Percentiles rank a stretch among this genome's conserved stretches.
Conservation (phyloP, 2,888 invertebrate species). For the Iphiclides podalirius region DNA sequence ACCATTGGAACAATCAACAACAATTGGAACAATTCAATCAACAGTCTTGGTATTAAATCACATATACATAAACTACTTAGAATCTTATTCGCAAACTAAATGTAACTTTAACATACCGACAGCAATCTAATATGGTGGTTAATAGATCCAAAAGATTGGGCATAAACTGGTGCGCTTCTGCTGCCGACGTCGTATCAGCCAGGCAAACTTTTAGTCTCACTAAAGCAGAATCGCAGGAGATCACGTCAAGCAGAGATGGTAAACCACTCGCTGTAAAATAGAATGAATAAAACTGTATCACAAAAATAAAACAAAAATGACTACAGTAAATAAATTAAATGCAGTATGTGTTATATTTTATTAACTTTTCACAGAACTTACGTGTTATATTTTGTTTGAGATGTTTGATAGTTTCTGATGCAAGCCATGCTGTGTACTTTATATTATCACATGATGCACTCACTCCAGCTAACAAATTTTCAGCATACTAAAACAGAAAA, state of each 20-base stretch:
- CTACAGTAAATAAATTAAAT: too few relatives aligned
- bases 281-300: too few relatives aligned
- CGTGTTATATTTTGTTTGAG: slow-evolving; percentile 64
- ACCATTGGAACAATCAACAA: too few relatives aligned
- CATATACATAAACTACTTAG: too few relatives aligned
- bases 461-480: slow-evolving; percentile 85
- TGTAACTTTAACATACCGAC: slow-evolving; percentile 73
- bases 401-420: slow-evolving; percentile 68
- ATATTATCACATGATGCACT: slow-evolving; percentile 84
- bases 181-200: slow-evolving; percentile 55
- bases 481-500: slow-evolving; percentile 73
- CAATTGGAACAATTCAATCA: too few relatives aligned
- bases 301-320: too few relatives aligned
- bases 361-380: too few relatives aligned
- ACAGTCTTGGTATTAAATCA: too few relatives aligned
- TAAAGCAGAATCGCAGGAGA: slow-evolving; percentile 87
- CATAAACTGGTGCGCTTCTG: slow-evolving; percentile 81
- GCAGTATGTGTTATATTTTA: too few relatives aligned
- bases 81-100: too few relatives aligned
- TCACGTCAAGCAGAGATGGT: slow-evolving; percentile 86
- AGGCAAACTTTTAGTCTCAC: slow-evolving; percentile 86
- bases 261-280: slow-evolving; percentile 58
- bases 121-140: slow-evolving; percentile 82
- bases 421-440: slow-evolving; percentile 71
- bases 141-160: slow-evolving; percentile 83